Conservation (phyloP, 2,113 vertebrate genomes). For the Zootoca vivipara region DNA sequence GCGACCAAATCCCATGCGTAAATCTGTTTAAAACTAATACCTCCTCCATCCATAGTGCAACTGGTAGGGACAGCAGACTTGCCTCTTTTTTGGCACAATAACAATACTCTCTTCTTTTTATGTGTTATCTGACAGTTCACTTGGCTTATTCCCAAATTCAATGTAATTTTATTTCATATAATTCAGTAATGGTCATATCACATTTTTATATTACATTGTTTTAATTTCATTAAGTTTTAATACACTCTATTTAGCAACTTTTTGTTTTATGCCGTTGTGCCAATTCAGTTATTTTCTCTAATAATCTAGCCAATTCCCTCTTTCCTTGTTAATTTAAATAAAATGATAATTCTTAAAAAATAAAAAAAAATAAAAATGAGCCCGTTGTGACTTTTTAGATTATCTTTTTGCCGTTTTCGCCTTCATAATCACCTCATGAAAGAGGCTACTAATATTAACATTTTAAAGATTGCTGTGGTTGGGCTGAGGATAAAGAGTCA, state of each 20-base stretch:
- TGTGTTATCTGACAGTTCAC: not conserved
- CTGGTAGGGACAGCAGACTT: not conserved
- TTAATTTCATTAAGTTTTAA: constrained; percentile 19
- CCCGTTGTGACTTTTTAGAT: not conserved
- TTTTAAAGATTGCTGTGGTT: not conserved
- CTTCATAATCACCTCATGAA: not conserved
- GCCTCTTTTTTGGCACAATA: not conserved
- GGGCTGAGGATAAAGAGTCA: not conserved
- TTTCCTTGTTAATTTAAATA: not conserved
- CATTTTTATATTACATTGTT: not conserved
- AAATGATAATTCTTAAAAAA: not conserved
- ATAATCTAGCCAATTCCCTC: constrained; percentile 10
- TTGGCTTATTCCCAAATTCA: not conserved
- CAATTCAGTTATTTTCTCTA: constrained; percentile 8
- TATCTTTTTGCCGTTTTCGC: not conserved
- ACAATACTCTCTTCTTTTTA: not conserved
- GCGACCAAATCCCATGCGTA: no score
- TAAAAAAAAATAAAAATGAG: not conserved
- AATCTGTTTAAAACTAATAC: no score
- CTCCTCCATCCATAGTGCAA: not conserved
- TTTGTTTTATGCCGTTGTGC: not conserved
- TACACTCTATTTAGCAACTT: not conserved
- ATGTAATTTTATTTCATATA: not conserved
- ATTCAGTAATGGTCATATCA: not conserved
- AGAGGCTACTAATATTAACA: not conserved